These are phyloP conservation scores for Napeogenes sylphis DNA, from an alignment of 2,888 invertebrate species.

Conservation along the genomic window DNA sequence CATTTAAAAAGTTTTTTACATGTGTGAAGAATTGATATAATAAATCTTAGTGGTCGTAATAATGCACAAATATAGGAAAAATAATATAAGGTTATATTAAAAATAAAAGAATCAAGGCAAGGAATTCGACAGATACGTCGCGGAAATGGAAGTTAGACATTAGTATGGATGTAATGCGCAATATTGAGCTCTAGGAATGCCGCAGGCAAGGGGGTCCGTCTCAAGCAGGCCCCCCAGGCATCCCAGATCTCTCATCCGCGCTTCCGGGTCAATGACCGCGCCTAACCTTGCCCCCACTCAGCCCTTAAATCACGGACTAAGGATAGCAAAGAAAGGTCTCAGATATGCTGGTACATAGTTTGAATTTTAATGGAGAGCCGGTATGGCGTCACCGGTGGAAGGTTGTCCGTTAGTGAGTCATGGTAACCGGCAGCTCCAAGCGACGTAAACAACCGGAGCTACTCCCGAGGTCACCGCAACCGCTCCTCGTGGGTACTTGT, in stretches of 20 bases:
- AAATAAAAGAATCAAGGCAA: conserved; percentile 17
- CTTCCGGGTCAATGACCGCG: conserved; percentile 61
- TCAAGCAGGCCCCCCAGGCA: conserved; percentile 24
- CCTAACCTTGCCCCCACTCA: conserved; percentile 46
- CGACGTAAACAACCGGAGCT: conserved; percentile 60
- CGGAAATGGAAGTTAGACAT: conserved; percentile 23
- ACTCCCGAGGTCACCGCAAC: conserved; percentile 54
- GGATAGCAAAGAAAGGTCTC: conserved; percentile 10
- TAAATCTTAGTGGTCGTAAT: too few species aligned
- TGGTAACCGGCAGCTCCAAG: conserved; percentile 18
- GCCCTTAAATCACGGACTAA: conserved; percentile 31
- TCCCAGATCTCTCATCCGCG: conserved; percentile 28
- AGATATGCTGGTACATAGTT: conserved; percentile 27
- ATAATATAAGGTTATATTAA: not conserved
- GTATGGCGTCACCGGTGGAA: conserved; percentile 41
- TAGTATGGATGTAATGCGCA: conserved; percentile 41
- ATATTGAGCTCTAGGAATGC: conserved; percentile 46
- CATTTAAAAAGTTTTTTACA: too few species aligned
- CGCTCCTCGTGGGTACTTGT: too few species aligned
- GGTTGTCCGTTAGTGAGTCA: conserved; percentile 62
- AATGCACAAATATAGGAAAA: too few species aligned
- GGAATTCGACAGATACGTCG: conserved; percentile 31
- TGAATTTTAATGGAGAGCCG: conserved; percentile 33
- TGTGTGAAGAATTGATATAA: too few species aligned
- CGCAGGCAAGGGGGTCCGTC: conserved; percentile 35